Base-by-base conservation (phyloP, 2,113 vertebrate genomes). In the Paraplagusia blochii region DNA sequence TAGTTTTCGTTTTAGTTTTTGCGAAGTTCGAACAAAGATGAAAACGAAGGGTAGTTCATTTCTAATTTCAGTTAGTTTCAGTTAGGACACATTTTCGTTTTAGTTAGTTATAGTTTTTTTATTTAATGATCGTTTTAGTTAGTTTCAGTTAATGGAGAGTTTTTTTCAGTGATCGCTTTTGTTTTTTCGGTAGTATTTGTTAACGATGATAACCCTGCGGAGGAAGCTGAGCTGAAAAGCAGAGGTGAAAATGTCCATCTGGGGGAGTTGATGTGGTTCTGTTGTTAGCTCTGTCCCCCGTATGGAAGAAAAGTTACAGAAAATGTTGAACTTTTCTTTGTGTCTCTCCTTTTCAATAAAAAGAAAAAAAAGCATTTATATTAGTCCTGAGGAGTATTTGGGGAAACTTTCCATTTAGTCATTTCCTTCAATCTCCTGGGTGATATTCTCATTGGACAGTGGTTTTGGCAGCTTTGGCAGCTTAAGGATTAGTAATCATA, bases 401-500 rank as follows among this genome's bases (percentile, higher is more conserved):
- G 57, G 44, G 19, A 61, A 66, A 66, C 47, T 22, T 75, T 40
- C 51, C 48, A 47, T 17, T 44, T 18, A 69, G 51, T 61, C 29
- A 57, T 69, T 69, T 75, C 60, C 47, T 53, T 61, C 57, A 53
- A 8, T 61, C 36, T 12, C 45, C 44, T 53, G 38, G 35, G 17
- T 53, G 45, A 44, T 44, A 39, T 18, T 59, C 68, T 71, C 2
- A 9, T 51, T 67, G 49, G 68, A 63, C 46, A 38, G 44, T 58
- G 47, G 46, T 53, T 53, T 62, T 44, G 29, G 47, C 59, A 62
- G 33, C 19, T 69, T 38, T 58, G 55, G 48, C 40, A 63, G 17
- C 35, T 52, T 50, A 51, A 33, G 63, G 22, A 55, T 67, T 63
- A 67, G 45, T 71, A 76, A 66, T 71, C 57, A 51, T 58, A 43